Conservation (phyloP, 2,888 invertebrate species). For the Andrena camellia region DNA sequence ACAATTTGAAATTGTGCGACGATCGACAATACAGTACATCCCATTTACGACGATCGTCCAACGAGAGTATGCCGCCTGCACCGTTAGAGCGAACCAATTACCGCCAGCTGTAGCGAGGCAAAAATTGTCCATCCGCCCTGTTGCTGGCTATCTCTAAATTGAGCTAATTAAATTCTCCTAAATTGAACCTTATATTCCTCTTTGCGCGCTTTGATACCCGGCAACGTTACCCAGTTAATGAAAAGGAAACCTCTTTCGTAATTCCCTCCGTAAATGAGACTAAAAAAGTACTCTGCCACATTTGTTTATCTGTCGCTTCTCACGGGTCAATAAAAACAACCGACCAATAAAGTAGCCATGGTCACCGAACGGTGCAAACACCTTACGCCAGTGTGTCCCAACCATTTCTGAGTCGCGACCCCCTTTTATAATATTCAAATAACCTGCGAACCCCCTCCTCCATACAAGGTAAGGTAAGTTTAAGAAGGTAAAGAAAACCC, state of each 20-base stretch:
- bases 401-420: no score
- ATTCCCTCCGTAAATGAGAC: not conserved
- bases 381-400: no score
- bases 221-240: not conserved
- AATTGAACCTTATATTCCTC: constrained; percentile 56
- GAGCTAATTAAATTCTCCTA: constrained; percentile 67
- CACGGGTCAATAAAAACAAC: no score
- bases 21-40: constrained; percentile 7
- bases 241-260: not conserved
- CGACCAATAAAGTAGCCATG: no score
- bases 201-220: not conserved
- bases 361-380: no score
- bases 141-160: constrained; percentile 37
- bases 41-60: constrained; percentile 17
- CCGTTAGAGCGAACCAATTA: constrained; percentile 55
- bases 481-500: no score
- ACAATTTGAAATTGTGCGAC: constrained; percentile 11
- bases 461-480: no score
- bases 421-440: no score
- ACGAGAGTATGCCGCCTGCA: not conserved
- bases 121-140: constrained; percentile 40
- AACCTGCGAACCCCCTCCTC: no score
- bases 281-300: not conserved
- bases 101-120: constrained; percentile 37
- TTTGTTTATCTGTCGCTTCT: no score